These are phyloP conservation scores for Dysmachus trigonus DNA, from an alignment of 2,888 invertebrate species.

Conservation along the genomic window DNA sequence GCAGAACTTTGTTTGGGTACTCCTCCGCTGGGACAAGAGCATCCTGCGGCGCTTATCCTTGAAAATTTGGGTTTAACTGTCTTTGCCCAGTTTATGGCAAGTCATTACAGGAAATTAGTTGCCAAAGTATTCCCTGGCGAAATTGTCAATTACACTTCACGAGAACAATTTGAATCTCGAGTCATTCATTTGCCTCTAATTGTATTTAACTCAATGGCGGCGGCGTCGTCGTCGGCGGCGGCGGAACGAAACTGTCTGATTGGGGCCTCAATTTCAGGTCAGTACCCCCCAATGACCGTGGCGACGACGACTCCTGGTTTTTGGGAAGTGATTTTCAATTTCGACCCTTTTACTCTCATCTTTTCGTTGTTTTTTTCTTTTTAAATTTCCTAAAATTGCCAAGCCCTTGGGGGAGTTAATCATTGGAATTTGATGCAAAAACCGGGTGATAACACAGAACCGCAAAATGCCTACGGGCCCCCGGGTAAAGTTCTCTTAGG, in stretches of 20 bases:
- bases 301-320: not conserved
- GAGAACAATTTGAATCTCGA: conserved; percentile 34
- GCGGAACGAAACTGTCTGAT: not conserved
- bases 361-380: not conserved
- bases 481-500: not conserved
- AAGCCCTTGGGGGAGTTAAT: not conserved
- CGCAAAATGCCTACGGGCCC: not conserved
- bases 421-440: not conserved
- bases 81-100: conserved; percentile 45
- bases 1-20: not conserved
- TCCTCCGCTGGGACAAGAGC: not conserved
- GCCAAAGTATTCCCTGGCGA: conserved; percentile 43
- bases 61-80: conserved; percentile 26
- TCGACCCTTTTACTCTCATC: not conserved
- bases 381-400: not conserved
- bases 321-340: not conserved
- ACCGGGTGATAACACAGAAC: not conserved
- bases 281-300: too few relatives aligned
- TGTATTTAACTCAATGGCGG: conserved; percentile 9
- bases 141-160: conserved; percentile 40
- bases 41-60: conserved; percentile 34
- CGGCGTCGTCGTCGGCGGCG: not conserved
- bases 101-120: conserved; percentile 49
- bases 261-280: not conserved
- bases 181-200: conserved; percentile 48